phyloP scores from a whole-genome alignment of 2,888 invertebrate genomes.

The Chaitophorus viminalis region DNA sequence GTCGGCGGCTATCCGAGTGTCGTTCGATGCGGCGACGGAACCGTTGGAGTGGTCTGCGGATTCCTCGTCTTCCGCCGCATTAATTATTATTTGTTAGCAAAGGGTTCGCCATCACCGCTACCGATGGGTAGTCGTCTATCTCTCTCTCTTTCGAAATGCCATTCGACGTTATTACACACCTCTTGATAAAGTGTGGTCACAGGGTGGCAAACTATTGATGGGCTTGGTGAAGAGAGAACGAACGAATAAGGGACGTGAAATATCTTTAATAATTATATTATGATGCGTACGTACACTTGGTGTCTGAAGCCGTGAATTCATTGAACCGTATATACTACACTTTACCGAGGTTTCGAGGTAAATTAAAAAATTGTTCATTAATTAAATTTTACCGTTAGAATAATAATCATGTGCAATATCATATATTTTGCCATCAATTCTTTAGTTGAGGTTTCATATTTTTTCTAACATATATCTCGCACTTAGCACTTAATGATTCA shows the following conservation, averaged over 20 bases:
- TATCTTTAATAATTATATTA: not conserved
- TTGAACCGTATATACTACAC: not conserved
- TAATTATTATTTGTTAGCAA: conserved; percentile 48
- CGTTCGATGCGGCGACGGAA: not conserved
- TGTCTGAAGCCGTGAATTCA: not conserved
- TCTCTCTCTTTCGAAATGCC: not conserved
- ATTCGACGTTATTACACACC: conserved; percentile 50
- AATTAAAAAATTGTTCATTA: not conserved
- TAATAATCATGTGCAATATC: not conserved
- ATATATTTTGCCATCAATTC: not conserved
- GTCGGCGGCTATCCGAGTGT: conserved; percentile 47
- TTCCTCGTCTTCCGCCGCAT: conserved; percentile 32
- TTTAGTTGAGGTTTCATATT: not conserved
- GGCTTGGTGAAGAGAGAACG: not conserved
- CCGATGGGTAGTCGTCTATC: not conserved
- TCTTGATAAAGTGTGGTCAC: conserved; percentile 45
- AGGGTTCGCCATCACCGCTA: conserved; percentile 20
- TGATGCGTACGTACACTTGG: not conserved
- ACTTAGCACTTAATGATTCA: too few species aligned
- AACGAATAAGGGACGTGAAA: not conserved
- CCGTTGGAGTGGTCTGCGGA: conserved; percentile 45
- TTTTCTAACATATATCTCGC: not conserved
- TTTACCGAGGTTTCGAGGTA: not conserved
- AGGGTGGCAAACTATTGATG: not conserved
- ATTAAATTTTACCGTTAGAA: not conserved